Evolutionary conservation across 2,888 invertebrate species (phyloP), one percentile per base, ranked within the genome.

Genomic region (Plebejus argus): DNA sequence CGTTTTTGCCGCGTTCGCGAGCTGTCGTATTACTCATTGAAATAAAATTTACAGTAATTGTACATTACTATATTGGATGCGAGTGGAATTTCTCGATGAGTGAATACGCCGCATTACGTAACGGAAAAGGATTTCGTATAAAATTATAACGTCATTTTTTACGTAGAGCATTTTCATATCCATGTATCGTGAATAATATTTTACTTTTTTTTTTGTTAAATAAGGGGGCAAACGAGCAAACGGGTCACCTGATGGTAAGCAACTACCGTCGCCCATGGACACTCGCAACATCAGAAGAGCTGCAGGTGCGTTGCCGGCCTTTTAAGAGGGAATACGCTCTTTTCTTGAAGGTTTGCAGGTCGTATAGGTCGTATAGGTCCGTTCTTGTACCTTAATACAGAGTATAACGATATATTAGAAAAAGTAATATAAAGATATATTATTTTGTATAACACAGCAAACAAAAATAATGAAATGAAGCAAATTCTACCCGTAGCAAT

Each of bases 51-150:
- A 71, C 71, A 20, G 35, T 71, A n/a, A 71, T 71, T 71, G 71
- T 39, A 71, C 71, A 71, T 71, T 66, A 66, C 66, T 66, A 33
- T 66, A 66, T 66, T 66, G 66, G 66, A 66, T 33, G 66, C 66
- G 66, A 33, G 23, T 33, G 66, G 66, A 66, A 61, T 66, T 66
- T 66, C 66, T 66, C 66, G 66, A 66, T 66, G 66, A 66, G 66
- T 33, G 12, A 33, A 66, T 33, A 15, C 2, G 18, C 15, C 66
- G 66, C 66, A 66, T 61, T 61, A 61, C 23, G 61, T 66, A 28
- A 18, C 5, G 28, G 66, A 66, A 33, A 66, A 66, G 66, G 66
- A 33, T 66, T 58, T 58, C 20, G 28, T 33, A 23, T 61, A 3
- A 61, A 61, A 53, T 53, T 18, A 53, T 53, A 18, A 53, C 18